Evolutionary conservation across 2,888 invertebrate genomes (phyloP).

Genomic region (Drosophila melanosoma): DNA sequence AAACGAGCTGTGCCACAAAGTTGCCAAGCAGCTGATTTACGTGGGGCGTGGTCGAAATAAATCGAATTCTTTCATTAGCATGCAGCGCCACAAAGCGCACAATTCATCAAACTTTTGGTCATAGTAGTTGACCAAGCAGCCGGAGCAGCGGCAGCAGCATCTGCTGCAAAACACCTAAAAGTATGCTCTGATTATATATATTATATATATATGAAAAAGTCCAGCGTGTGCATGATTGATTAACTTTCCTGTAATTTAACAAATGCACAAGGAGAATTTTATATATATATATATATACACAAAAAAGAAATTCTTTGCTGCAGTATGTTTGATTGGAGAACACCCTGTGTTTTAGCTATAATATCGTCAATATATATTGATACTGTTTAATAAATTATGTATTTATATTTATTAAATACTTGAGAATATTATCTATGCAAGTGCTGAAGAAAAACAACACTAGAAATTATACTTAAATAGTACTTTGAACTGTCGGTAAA

Average conservation of each 20-base stretch:
- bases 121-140: slow-evolving; percentile 20
- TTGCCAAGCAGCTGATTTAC: slow-evolving; percentile 29
- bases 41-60: slow-evolving; percentile 48
- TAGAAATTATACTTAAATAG: neutral
- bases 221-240: slow-evolving; percentile 71
- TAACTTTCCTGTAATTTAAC: slow-evolving; percentile 72
- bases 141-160: slow-evolving; percentile 25
- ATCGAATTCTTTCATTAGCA: slow-evolving; percentile 69
- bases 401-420: neutral
- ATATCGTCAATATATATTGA: neutral
- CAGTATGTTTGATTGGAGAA: neutral
- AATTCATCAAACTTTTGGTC: slow-evolving; percentile 63
- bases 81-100: slow-evolving; percentile 38
- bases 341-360: slow-evolving; percentile 3
- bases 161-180: slow-evolving; percentile 69
- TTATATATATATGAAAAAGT: slow-evolving; percentile 28
- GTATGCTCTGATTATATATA: slow-evolving; percentile 55
- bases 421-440: neutral
- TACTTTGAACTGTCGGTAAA: neutral
- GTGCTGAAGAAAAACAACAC: neutral
- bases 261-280: slow-evolving; percentile 30
- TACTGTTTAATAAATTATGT: neutral
- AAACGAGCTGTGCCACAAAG: slow-evolving; percentile 39
- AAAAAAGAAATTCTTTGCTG: neutral
- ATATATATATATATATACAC: neutral